phyloP scores from a whole-genome alignment of 2,888 invertebrate species.

The Protophormia terraenovae region DNA sequence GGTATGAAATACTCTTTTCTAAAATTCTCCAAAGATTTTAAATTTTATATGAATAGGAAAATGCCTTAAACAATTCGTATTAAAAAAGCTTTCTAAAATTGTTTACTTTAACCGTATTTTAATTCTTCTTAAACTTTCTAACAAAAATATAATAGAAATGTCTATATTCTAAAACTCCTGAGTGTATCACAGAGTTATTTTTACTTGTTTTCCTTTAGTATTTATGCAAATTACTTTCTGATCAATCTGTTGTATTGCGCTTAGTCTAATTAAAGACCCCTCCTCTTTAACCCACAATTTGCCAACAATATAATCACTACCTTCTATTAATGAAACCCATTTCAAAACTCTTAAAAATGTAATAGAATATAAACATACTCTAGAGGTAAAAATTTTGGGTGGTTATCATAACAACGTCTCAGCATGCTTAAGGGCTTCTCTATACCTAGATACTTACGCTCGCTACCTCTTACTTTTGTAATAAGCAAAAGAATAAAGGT shows the following conservation, averaged over 20 bases:
- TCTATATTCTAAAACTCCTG: background rate
- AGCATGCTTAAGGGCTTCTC: conserved; percentile 18
- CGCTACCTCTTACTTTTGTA: too few species aligned
- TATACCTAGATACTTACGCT: too few species aligned
- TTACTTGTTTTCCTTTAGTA: conserved; percentile 2
- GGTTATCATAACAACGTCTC: conserved; percentile 32
- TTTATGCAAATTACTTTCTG: conserved; percentile 64
- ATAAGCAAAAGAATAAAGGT: background rate
- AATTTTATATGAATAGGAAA: too few species aligned
- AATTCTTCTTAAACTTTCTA: too few species aligned
- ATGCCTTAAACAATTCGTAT: too few species aligned
- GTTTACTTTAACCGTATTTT: too few species aligned
- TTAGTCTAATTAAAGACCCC: conserved; percentile 61
- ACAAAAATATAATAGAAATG: background rate
- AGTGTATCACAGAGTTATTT: background rate
- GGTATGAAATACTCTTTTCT: too few species aligned
- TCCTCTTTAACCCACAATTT: background rate
- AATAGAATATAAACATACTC: background rate
- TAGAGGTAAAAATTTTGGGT: background rate
- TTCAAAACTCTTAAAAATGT: background rate
- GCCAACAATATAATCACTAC: background rate
- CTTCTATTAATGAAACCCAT: background rate
- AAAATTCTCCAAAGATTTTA: too few species aligned
- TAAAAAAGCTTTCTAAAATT: too few species aligned
- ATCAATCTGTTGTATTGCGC: conserved; percentile 66